A percentile compares a stretch with the other conserved stretches of the same genome.
These are phyloP conservation scores for Epistrophe eligans DNA, from an alignment of 2,888 invertebrate species.

Conservation along the genomic window DNA sequence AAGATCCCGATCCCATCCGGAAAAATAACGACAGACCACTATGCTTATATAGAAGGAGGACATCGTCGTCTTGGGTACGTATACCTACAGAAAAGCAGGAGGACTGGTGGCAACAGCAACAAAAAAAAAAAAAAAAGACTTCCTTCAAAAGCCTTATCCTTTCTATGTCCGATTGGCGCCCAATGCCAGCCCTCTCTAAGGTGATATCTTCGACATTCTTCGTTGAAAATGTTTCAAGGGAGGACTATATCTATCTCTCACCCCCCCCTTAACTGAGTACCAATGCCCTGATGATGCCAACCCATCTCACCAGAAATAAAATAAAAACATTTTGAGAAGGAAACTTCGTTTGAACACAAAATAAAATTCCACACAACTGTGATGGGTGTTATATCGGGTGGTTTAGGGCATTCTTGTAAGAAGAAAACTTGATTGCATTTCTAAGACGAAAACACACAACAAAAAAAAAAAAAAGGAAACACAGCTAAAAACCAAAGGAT, in stretches of 20 bases:
- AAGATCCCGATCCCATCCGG: conserved; percentile 71
- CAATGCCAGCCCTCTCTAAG: conserved; percentile 55
- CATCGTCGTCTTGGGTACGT: conserved; percentile 27
- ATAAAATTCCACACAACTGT: conserved; percentile 41
- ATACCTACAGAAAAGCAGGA: conserved; percentile 16
- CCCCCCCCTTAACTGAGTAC: conserved; percentile 9
- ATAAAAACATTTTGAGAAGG: conserved; percentile 27
- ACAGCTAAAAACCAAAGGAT: conserved; percentile 13
- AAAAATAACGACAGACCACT: conserved; percentile 72
- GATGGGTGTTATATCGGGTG: conserved; percentile 27
- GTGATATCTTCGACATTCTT: conserved; percentile 74
- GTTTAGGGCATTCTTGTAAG: conserved; percentile 30
- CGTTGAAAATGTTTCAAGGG: conserved; percentile 18
- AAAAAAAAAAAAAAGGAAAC: conserved; percentile 18
- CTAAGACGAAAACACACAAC: conserved; percentile 25
- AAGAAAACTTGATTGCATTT: conserved; percentile 71
- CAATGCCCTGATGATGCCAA: conserved; percentile 35
- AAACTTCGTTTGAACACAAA: conserved; percentile 32
- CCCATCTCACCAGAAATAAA: conserved; percentile 36
- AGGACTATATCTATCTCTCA: background rate
- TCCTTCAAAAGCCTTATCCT: conserved; percentile 58
- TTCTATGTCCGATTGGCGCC: conserved; percentile 60
- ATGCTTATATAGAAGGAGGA: conserved; percentile 36
- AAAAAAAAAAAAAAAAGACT: conserved; percentile 16
- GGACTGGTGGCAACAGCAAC: background rate